Conservation (phyloP, 2,888 invertebrate genomes). For the Eristalis intricaria region DNA sequence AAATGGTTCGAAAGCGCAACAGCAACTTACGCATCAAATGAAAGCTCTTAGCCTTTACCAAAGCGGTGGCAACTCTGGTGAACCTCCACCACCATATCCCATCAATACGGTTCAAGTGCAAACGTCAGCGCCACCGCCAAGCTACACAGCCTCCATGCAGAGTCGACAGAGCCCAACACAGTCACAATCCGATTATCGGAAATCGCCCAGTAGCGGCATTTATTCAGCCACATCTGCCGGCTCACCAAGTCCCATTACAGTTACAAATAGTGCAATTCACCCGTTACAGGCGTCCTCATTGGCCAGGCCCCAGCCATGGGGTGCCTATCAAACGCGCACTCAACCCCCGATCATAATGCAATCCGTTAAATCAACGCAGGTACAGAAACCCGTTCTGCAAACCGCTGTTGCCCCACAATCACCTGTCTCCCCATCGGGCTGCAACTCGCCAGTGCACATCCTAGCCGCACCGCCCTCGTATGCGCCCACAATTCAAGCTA, state of each 20-base stretch:
- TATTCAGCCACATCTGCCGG: conserved; percentile 93
- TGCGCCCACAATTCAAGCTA: conserved; percentile 87
- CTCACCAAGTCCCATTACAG: conserved; percentile 91
- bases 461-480: conserved; percentile 90
- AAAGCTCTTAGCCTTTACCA: conserved; percentile 92
- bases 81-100: conserved; percentile 88
- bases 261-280: conserved; percentile 83
- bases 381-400: conserved; percentile 96
- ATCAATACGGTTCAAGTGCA: conserved; percentile 84
- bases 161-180: conserved; percentile 93
- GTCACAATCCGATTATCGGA: conserved; percentile 88
- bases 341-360: conserved; percentile 98
- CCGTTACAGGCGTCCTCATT: conserved; percentile 83
- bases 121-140: conserved; percentile 84
- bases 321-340: conserved; percentile 91
- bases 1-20: conserved; percentile 90
- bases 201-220: conserved; percentile 93
- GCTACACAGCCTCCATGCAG: conserved; percentile 92
- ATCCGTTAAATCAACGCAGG: conserved; percentile 97
- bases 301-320: conserved; percentile 90
- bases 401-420: conserved; percentile 96
- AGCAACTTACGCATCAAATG: conserved; percentile 93
- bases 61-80: conserved; percentile 84
- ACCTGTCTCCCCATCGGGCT: conserved; percentile 84
- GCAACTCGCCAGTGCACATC: conserved; percentile 81